Base-by-base conservation (phyloP, 2,888 invertebrate species). In the Oscheius sp. region DNA sequence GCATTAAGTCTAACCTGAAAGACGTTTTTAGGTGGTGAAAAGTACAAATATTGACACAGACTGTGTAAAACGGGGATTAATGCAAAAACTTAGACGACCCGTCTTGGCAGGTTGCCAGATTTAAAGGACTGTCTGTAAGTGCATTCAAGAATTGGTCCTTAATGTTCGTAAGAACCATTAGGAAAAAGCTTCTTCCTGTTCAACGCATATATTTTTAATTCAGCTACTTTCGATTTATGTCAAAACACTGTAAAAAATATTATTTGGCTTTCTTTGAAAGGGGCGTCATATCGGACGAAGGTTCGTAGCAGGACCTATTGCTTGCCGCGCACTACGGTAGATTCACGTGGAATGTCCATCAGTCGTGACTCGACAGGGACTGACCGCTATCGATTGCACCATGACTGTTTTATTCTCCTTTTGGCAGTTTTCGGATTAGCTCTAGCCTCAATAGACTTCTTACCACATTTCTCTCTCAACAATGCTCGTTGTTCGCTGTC, bases 321-420 rank as follows among this genome's bases (percentile, higher is more conserved):
- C 70, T 48, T 47, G 13, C 53, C n/a, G 11, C 48, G 4, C 57
- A 7, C 35, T 75, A 71, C 71, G 60, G 71, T 75, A 75, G n/a
- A 71, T 75, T 75, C 71, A 75, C 75, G 75, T 75, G 75, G 75
- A 75, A 75, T 75, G 71, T 70, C 71, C 70, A 66, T 70, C 68
- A 57, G 66, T 68, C 66, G 68, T 74, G 74, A 74, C 74, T 74
- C 66, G 68, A 59, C 74, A 74, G 35, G 59, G 68, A 68, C 68
- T 74, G 74, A 74, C 74, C 74, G 66, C 68, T 74, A 74, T 74
- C 58, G 74, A 74, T 74, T 48, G 74, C 33, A 21, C 35, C 9
- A 13, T 32, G 65, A 63, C 58, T 55, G 21, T 58, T 47, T 35
- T 21, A 5, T 35, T n/a, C 32, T 10, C 50, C 53, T 7, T 53